Evolutionary conservation across 1,140 invertebrate genomes (phyloP), one percentile per base, ranked within the genome.

Genomic region (Polypedilum pembai): DNA sequence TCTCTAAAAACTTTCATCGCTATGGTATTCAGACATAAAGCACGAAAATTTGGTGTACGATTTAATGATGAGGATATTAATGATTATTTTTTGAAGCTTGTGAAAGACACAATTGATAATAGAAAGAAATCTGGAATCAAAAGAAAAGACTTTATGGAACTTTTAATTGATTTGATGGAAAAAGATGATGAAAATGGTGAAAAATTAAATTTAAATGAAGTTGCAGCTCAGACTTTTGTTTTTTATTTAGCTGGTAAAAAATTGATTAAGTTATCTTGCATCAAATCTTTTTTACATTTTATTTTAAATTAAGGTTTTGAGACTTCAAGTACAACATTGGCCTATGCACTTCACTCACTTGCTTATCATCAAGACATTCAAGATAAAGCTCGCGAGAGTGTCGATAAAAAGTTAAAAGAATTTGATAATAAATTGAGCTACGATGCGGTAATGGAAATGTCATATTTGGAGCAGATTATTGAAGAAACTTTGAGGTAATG

Each of bases 311-410:
- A 33, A 33, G 74, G 74, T 41, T 90, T 86, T 77, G 90, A 91
- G 41, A 88, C 88, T 0, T 85, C 88, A 24, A 84, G 88, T 5
- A 83, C 84, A 1, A 83, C 85, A 0, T 82, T 90, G 75, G 78
- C 83, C 0, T 87, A 85, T 75, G 79, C 83, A 1, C 76, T 87
- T 0, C 87, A 87, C 77, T 85, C 87, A 76, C 77, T 92, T 74
- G 87, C 88, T 0, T 75, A 83, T 1, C 81, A 90, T 78, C 86
- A 85, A n/a, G 84, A 87, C 0, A 78, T 88, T 1, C 90, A 91
- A 76, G 80, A 88, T 1, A 84, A 81, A 75, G 75, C 88, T 1
- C 78, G 86, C 5, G 77, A 83, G 45, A 89, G 92, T 82, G 85
- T 92, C 0, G 73, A 82, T 1, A 76, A 81, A 3, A 80, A 84